Evolutionary conservation across 2,113 vertebrate species (phyloP).

Genomic region (Chaetodon auriga): DNA sequence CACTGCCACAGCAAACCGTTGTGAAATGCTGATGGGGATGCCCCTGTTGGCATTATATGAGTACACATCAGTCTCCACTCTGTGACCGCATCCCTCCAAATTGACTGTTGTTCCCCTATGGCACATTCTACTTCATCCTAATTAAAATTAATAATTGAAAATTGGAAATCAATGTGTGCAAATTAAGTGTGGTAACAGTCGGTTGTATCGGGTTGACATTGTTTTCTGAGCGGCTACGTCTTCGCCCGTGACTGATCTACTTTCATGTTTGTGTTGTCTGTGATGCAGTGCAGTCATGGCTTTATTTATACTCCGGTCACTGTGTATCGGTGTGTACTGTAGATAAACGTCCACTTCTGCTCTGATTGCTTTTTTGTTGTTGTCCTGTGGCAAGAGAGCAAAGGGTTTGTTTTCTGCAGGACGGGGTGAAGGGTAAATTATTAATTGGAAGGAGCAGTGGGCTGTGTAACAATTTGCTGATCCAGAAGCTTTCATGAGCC

Average conservation of each 20-base stretch:
- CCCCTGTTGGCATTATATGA: conserved; percentile 39
- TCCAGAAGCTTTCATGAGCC: conserved; percentile 79
- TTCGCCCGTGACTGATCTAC: conserved; percentile 69
- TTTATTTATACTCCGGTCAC: conserved; percentile 59
- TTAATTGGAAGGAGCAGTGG: conserved; percentile 82
- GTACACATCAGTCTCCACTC: conserved; percentile 81
- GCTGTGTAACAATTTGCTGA: conserved; percentile 86
- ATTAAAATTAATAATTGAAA: conserved; percentile 99
- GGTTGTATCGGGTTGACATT: conserved; percentile 89
- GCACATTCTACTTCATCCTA: conserved; percentile 95
- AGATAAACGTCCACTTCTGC: conserved; percentile 58
- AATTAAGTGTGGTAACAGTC: conserved; percentile 89
- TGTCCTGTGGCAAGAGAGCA: conserved; percentile 66
- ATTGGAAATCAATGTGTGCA: conserved; percentile 99
- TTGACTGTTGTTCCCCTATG: conserved; percentile 87
- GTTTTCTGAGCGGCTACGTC: conserved; percentile 73
- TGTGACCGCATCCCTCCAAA: conserved; percentile 73
- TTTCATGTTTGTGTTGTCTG: conserved; percentile 38
- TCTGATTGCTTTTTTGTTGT: conserved; percentile 68
- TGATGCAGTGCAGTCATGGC: conserved; percentile 33
- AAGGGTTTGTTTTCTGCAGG: conserved; percentile 74
- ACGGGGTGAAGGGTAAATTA: conserved; percentile 80
- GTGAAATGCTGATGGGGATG: conserved; percentile 11
- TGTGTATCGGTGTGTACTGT: conserved; percentile 33
- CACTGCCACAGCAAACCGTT: neutral